Percentiles rank a stretch among this genome's conserved stretches.
These are phyloP conservation scores for Fulmarus glacialis DNA, from an alignment of 2,113 vertebrate species.

Conservation along the genomic window DNA sequence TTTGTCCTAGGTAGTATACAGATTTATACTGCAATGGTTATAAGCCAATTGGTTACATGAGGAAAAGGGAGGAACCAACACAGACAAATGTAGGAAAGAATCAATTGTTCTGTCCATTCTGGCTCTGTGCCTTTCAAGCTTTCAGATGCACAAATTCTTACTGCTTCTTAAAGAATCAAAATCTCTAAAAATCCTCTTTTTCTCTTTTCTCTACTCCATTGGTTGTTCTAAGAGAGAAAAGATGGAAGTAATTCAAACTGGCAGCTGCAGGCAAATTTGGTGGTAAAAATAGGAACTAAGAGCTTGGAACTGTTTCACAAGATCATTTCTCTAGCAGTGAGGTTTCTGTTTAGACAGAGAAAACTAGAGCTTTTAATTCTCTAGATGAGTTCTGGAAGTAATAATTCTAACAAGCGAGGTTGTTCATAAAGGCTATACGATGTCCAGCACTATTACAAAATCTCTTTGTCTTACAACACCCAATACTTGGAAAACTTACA, in stretches of 20 bases:
- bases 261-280: slow-evolving; percentile 75
- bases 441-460: neutral
- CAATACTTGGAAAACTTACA: neutral
- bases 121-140: neutral
- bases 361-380: slow-evolving; percentile 60
- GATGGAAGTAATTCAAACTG: slow-evolving; percentile 78
- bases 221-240: slow-evolving; percentile 53
- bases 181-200: neutral
- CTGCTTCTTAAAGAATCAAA: neutral
- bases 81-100: neutral
- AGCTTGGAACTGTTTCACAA: slow-evolving; percentile 69
- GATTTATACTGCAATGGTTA: neutral
- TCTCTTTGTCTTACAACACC: neutral
- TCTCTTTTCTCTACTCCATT: neutral
- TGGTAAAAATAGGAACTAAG: slow-evolving; percentile 78
- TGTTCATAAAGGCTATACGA: slow-evolving; percentile 1
- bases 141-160: neutral
- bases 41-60: neutral
- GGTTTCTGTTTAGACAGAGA: slow-evolving; percentile 67
- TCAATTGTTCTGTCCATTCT: neutral
- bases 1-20: neutral
- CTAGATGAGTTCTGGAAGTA: slow-evolving; percentile 60
- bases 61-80: neutral
- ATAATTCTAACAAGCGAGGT: slow-evolving; percentile 63
- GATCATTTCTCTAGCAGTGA: slow-evolving; percentile 64